These are phyloP conservation scores for Atta texana DNA, from an alignment of 1,140 invertebrate genomes.

Conservation along the genomic window DNA sequence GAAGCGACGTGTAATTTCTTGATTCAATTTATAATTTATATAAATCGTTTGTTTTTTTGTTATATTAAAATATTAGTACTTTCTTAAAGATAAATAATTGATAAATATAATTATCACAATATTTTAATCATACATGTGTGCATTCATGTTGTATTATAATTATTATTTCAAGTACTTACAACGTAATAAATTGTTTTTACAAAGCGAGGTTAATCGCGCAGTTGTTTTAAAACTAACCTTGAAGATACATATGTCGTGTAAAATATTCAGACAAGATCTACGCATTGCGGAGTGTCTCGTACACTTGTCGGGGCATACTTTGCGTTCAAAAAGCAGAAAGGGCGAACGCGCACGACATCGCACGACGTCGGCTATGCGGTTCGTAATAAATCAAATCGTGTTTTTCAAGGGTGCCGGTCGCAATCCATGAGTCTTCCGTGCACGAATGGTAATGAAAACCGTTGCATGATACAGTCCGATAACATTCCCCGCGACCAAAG, in stretches of 20 bases:
- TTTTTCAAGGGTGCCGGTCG: constrained; percentile 80
- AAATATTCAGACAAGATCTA: constrained; percentile 57
- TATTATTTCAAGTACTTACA: neutral
- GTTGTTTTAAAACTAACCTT: constrained; percentile 13
- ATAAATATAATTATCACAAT: neutral
- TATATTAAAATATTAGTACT: constrained; percentile 15
- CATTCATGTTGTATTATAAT: neutral
- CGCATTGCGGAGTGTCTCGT: constrained; percentile 51
- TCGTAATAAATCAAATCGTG: constrained; percentile 83
- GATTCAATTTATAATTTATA: constrained; percentile 7
- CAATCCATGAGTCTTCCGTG: constrained; percentile 48
- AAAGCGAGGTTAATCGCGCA: neutral
- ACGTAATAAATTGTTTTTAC: constrained; percentile 20
- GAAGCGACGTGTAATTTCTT: neutral
- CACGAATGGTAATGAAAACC: constrained; percentile 83
- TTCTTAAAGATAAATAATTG: neutral
- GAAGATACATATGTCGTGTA: constrained; percentile 45
- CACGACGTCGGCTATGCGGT: constrained; percentile 62
- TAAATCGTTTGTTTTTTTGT: neutral
- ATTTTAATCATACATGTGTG: neutral
- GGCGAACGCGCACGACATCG: constrained; percentile 55
- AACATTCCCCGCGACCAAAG: constrained; percentile 81
- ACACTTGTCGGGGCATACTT: constrained; percentile 65
- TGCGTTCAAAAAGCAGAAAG: constrained; percentile 61
- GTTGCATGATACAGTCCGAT: constrained; percentile 82